Evolutionary conservation across 1,140 invertebrate species (phyloP).

Genomic region (Adelges cooleyi): DNA sequence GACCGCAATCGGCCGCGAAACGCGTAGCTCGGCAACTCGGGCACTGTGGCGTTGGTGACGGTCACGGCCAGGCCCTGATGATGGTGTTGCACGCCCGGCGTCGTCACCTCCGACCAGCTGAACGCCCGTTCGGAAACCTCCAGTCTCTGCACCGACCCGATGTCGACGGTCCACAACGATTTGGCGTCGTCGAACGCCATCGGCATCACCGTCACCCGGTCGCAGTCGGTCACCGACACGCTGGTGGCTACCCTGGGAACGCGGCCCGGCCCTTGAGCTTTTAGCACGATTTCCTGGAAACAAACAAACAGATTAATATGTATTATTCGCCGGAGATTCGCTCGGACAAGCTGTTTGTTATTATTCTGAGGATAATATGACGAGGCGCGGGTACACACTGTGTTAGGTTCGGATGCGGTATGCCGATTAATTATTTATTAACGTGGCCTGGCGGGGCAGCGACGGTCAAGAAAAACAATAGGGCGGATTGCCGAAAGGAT

Average conservation of each 20-base stretch:
- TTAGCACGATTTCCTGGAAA: constrained; percentile 1
- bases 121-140: constrained; percentile 37
- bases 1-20: constrained; percentile 49
- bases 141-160: constrained; percentile 42
- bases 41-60: constrained; percentile 41
- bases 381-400: not conserved
- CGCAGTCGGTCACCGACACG: constrained; percentile 31
- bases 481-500: not conserved
- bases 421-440: not conserved
- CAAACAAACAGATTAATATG: not conserved
- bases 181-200: constrained; percentile 33
- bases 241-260: not conserved
- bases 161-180: constrained; percentile 41
- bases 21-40: constrained; percentile 51
- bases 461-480: constrained; percentile 11
- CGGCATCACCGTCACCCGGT: constrained; percentile 24
- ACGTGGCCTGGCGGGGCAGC: not conserved
- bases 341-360: not conserved
- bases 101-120: constrained; percentile 29
- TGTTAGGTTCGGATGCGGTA: not conserved
- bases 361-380: too few relatives aligned
- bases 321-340: not conserved
- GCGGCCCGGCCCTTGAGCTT: constrained; percentile 13
- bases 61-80: constrained; percentile 36
- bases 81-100: constrained; percentile 36